Base-by-base conservation (phyloP, 2,113 vertebrate species). In the Tringa solitaria region DNA sequence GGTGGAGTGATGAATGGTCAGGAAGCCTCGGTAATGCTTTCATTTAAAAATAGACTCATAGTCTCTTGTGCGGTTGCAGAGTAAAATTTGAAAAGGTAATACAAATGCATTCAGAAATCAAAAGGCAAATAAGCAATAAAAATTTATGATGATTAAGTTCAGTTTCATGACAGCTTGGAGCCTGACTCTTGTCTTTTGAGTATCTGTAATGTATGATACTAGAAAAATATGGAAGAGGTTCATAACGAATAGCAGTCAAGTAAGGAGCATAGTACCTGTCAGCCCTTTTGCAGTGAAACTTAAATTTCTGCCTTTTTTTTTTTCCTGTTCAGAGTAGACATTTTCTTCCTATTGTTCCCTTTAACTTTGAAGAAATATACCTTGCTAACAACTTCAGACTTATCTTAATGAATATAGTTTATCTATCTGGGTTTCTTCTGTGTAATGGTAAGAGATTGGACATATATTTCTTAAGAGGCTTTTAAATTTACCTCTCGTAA, bases 11-110 rank as follows among this genome's bases (percentile, higher is more conserved):
- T 89, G 80, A 84, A 95, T 75, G 87, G 86, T 92, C 89, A 95
- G 95, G 86, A 97, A 95, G 51, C 80, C 64, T 45, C 51, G 46
- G 46, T 81, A 84, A 77, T 46, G 50, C 82, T 84, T 90, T 91
- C 5, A 30, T 80, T 91, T 96, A 87, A 88, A 95, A 96, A 93
- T 88, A 93, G 90, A 50, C 57, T 43, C 68, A 12, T 61, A 89
- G 53, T 30, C 69, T 84, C 48, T 84, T 84, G 5, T 80, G 78
- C 74, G 87, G 85, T 84, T 93, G 50, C 74, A 86, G 75, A 90
- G 37, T 81, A 88, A 91, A 92, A 84, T 60, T 93, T 59, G 28
- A 45, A 78, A 95, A 94, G 68, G 63, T 73, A 85, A 92, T 46
- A 54, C 35, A 43, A 87, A 43, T 60, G 46, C 75, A 90, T 95